Evolutionary conservation across 1,140 invertebrate genomes (phyloP).

Genomic region (Neodiprion virginianus): DNA sequence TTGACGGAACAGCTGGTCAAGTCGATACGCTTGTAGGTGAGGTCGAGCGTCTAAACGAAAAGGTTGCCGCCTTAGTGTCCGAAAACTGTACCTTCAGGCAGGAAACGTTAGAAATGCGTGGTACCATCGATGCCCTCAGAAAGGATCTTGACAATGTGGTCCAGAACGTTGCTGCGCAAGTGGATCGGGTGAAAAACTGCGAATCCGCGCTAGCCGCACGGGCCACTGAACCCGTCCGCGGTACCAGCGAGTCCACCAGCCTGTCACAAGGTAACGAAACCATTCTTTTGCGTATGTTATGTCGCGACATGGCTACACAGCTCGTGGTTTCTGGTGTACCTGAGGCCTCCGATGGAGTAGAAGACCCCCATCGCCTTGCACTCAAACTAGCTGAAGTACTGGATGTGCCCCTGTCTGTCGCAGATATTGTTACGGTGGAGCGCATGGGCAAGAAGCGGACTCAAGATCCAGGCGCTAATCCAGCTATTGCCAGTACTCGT

Average conservation of each 20-base stretch:
- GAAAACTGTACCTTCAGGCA: too few relatives aligned
- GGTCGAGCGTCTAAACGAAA: too few relatives aligned
- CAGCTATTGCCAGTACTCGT: not conserved
- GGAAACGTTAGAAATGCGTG: too few relatives aligned
- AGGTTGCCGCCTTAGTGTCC: too few relatives aligned
- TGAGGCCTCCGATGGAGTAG: not conserved
- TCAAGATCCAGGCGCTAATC: not conserved
- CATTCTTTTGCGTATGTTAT: not conserved
- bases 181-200: too few relatives aligned
- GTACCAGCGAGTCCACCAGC: not conserved
- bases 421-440: conserved; percentile 1
- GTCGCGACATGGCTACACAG: conserved; percentile 1
- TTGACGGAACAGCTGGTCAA: too few relatives aligned
- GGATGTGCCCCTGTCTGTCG: not conserved
- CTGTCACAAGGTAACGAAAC: not conserved
- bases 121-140: too few relatives aligned
- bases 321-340: conserved; percentile 7
- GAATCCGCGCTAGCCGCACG: too few relatives aligned
- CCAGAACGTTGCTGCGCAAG: too few relatives aligned
- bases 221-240: too few relatives aligned
- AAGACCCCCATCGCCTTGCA: not conserved
- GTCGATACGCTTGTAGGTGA: too few relatives aligned
- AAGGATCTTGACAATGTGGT: too few relatives aligned
- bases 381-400: not conserved
- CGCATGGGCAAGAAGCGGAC: not conserved